These are phyloP conservation scores for Habrosyne pyritoides DNA, from an alignment of 2,888 invertebrate species.

Conservation along the genomic window DNA sequence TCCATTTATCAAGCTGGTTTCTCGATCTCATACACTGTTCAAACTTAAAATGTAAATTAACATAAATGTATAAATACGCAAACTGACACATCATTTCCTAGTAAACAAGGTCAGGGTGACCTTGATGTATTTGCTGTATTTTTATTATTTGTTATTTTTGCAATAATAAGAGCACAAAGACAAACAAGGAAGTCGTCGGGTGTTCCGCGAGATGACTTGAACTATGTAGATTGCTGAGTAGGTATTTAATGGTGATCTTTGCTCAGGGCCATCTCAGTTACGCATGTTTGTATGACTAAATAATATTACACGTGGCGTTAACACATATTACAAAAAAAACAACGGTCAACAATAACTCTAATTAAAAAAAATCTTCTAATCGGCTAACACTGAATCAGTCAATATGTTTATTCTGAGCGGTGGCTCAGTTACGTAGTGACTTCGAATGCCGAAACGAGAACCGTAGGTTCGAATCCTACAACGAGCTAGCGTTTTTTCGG, in stretches of 20 bases:
- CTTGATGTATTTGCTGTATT: slow-evolving; percentile 68
- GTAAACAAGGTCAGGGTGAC: slow-evolving; percentile 75
- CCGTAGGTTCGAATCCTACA: too few relatives aligned
- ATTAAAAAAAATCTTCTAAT: too few relatives aligned
- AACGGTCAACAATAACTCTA: too few relatives aligned
- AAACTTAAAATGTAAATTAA: slow-evolving; percentile 36
- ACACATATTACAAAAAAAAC: background rate
- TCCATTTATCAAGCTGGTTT: slow-evolving; percentile 1
- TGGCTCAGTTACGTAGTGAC: too few relatives aligned
- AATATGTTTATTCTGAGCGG: too few relatives aligned
- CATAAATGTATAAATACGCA: slow-evolving; percentile 54
- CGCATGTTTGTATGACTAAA: slow-evolving; percentile 15
- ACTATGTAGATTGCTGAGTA: slow-evolving; percentile 57
- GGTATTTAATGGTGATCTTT: slow-evolving; percentile 60
- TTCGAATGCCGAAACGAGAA: too few relatives aligned
- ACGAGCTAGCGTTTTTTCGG: too few relatives aligned
- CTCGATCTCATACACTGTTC: slow-evolving; percentile 1
- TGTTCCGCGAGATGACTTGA: slow-evolving; percentile 56
- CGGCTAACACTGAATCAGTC: too few relatives aligned
- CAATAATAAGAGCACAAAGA: slow-evolving; percentile 68
- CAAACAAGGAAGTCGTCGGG: slow-evolving; percentile 73
- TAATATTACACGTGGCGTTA: slow-evolving; percentile 12
- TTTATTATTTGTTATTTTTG: slow-evolving; percentile 68
- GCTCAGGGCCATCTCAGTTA: slow-evolving; percentile 52
- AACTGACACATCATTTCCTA: slow-evolving; percentile 66